These are phyloP conservation scores for Lepus oiostolus DNA, from an alignment of 2,797 vertebrate genomes.

Conservation along the genomic window DNA sequence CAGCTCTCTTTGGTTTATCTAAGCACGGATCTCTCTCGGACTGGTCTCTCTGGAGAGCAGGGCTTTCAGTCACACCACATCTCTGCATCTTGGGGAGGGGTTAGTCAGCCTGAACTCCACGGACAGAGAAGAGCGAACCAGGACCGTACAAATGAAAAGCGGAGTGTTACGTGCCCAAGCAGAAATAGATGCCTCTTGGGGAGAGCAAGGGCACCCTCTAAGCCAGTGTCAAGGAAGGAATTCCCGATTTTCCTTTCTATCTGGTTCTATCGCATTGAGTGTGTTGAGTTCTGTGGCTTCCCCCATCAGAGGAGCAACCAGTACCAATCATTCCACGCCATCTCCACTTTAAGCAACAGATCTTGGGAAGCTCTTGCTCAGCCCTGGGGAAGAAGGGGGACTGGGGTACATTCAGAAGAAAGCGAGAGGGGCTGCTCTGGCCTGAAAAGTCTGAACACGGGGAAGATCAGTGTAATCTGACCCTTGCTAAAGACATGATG, in stretches of 20 bases:
- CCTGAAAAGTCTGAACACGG: not conserved
- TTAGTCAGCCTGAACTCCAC: not conserved
- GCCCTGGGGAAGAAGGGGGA: not conserved
- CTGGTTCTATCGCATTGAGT: fast-evolving
- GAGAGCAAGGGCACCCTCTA: not conserved
- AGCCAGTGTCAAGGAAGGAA: not conserved
- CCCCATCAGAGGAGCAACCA: fast-evolving
- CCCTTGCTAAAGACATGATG: not conserved
- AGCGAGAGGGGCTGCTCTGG: not conserved
- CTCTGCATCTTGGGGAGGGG: not conserved
- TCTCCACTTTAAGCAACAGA: not conserved
- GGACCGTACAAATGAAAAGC: not conserved
- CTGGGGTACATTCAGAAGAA: not conserved
- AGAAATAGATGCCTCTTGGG: not conserved
- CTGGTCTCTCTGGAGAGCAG: not conserved
- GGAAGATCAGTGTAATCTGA: not conserved
- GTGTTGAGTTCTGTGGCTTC: not conserved
- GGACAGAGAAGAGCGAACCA: not conserved
- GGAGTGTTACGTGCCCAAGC: not conserved
- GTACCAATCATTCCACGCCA: too few relatives aligned
- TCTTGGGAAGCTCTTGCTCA: not conserved
- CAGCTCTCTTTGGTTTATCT: not conserved
- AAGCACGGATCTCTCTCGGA: not conserved
- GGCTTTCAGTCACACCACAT: not conserved
- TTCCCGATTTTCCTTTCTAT: fast-evolving